Base-by-base conservation (phyloP, 2,888 invertebrate species). In the Sialis fuliginosa region DNA sequence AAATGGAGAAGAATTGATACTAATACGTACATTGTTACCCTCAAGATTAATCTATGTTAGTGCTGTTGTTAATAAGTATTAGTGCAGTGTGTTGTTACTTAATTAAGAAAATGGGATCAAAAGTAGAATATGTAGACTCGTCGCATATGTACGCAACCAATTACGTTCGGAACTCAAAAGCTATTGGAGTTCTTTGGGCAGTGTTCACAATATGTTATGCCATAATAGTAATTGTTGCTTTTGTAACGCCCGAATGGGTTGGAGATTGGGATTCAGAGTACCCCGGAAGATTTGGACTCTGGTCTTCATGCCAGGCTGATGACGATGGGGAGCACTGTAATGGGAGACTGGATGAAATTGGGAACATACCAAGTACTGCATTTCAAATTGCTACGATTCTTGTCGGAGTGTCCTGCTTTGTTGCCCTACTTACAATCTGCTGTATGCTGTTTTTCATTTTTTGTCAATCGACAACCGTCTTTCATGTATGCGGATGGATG, bases 151-250 rank as follows among this genome's bases (percentile, higher is more conserved):
- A 89, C 69, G 88, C 88, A 53, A 86, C 89, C 50, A 88, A 86
- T 68, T 90, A 90, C 63, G 86, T 88, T 54, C 77, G 89, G 56
- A 89, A 90, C 71, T 88, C 88, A 54, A 89, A 88, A 70, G 95
- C 95, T 44, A 90, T 97, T 53, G 93, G 92, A 45, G 93, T 96
- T 50, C 74, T 96, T 55, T 97, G 97, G 97, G 95, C 88, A 52
- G 88, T 97, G 61, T 95, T 97, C 68, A 90, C 92, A 54, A 87
- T 96, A 62, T 95, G 95, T 68, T 95, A 91, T 65, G 90, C 91
- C 53, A 92, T 97, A 60, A 91, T 98, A 60, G 84, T 86, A 58
- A 81, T 90, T 55, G 91, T 97, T 33, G 88, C 92, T 5, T 93
- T 97, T 65, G 82, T 96, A 49, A 95, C 95, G 51, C 93, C 93